Conservation (phyloP, 2,797 vertebrate species). For the Cyclura pinguis region DNA sequence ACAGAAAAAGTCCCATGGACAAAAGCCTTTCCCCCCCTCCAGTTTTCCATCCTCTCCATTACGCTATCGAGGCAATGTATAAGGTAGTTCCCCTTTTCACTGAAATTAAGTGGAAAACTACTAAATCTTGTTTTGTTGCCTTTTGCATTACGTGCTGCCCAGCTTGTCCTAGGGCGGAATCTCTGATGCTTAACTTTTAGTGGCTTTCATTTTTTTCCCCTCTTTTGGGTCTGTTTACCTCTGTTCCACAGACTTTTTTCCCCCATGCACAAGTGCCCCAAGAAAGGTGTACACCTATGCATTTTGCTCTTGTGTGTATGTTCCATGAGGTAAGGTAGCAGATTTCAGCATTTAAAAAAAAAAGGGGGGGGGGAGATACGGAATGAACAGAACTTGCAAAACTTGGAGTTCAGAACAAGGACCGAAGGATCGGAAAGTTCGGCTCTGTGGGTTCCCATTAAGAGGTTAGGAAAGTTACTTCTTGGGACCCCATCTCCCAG, state of each 20-base stretch:
- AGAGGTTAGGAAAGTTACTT: too few relatives aligned
- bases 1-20: constrained; percentile 96
- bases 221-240: constrained; percentile 73
- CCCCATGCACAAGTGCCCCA: constrained; percentile 31
- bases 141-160: not conserved
- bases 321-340: too few relatives aligned
- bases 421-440: too few relatives aligned
- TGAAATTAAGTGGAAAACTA: constrained; percentile 99
- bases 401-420: too few relatives aligned
- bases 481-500: too few relatives aligned
- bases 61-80: constrained; percentile 97
- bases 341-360: too few relatives aligned
- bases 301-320: too few relatives aligned
- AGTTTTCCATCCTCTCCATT: constrained; percentile 89
- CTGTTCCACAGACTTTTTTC: constrained; percentile 60
- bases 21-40: constrained; percentile 97
- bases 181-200: constrained; percentile 83
- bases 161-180: constrained; percentile 80
- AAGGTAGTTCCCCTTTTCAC: constrained; percentile 99
- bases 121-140: constrained; percentile 98
- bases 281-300: too few relatives aligned
- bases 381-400: too few relatives aligned
- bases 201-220: constrained; percentile 50
- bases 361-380: too few relatives aligned
- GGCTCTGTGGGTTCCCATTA: too few relatives aligned